Evolutionary conservation across 2,113 vertebrate species (phyloP).

Genomic region (Cygnus atratus): DNA sequence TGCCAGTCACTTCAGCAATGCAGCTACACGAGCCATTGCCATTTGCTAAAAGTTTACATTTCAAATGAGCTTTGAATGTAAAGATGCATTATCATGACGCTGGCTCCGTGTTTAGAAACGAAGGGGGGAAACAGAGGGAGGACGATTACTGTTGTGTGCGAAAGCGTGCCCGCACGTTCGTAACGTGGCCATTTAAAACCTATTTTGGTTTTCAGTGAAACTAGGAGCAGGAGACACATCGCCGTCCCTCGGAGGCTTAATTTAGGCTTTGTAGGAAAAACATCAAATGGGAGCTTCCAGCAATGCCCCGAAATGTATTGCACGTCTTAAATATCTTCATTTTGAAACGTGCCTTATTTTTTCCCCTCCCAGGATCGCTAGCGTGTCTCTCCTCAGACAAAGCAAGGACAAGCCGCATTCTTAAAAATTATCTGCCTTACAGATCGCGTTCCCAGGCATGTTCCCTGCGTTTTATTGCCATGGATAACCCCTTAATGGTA

Average conservation of each 20-base stretch:
- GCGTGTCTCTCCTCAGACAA: slow-evolving; percentile 52
- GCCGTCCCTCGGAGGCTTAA: slow-evolving; percentile 67
- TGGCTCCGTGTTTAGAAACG: background rate
- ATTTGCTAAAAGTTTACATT: slow-evolving; percentile 75
- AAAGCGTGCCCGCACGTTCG: background rate
- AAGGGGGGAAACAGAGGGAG: background rate
- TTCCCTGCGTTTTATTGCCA: slow-evolving; percentile 69
- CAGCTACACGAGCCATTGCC: slow-evolving; percentile 22
- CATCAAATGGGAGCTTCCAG: slow-evolving; percentile 66
- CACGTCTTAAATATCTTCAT: slow-evolving; percentile 71
- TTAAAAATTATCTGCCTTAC: slow-evolving; percentile 76
- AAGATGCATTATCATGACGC: background rate
- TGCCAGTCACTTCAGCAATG: slow-evolving; percentile 57
- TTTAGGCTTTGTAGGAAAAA: slow-evolving; percentile 73
- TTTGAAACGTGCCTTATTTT: slow-evolving; percentile 59
- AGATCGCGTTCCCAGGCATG: slow-evolving; percentile 77
- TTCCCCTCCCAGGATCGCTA: slow-evolving; percentile 54
- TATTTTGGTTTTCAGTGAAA: slow-evolving; percentile 57
- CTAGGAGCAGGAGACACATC: slow-evolving; percentile 32
- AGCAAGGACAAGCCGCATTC: slow-evolving; percentile 70
- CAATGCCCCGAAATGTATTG: slow-evolving; percentile 58
- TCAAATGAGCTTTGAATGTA: slow-evolving; percentile 59
- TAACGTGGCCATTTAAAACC: slow-evolving; percentile 43
- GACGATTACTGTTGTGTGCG: background rate
- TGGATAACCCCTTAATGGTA: slow-evolving; percentile 76